phyloP scores from a whole-genome alignment of 2,797 vertebrate genomes.

The Yasuhikotakia modesta region DNA sequence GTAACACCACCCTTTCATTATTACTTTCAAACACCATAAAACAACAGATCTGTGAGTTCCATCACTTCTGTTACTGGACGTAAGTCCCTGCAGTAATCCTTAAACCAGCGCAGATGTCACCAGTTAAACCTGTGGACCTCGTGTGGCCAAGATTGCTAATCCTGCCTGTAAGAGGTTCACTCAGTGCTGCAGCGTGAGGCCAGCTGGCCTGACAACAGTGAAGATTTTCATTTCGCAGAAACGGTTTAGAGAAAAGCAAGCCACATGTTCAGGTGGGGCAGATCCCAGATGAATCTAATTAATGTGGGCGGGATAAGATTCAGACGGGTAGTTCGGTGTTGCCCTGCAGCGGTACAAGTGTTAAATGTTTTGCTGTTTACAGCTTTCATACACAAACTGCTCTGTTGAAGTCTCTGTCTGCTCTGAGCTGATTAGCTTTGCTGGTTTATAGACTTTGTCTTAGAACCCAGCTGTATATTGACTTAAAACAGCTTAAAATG shows the following conservation, averaged over 20 bases:
- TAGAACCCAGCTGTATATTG: too few species aligned
- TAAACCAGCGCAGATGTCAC: slow-evolving; percentile 71
- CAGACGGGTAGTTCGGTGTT: slow-evolving; percentile 45
- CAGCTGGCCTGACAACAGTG: slow-evolving; percentile 34
- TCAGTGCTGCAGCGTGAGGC: slow-evolving; percentile 46
- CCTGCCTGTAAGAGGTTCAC: slow-evolving; percentile 64
- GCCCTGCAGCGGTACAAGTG: slow-evolving; percentile 16
- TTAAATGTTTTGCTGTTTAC: slow-evolving; percentile 18
- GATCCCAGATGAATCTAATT: too few species aligned
- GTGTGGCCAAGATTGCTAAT: slow-evolving; percentile 64
- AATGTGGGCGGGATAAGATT: slow-evolving; percentile 51
- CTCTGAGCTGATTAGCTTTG: too few species aligned
- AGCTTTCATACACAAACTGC: background rate
- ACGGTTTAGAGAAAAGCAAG: slow-evolving; percentile 45
- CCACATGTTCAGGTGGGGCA: slow-evolving; percentile 45
- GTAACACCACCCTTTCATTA: too few species aligned
- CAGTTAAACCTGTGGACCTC: slow-evolving; percentile 69
- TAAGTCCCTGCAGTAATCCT: slow-evolving; percentile 69
- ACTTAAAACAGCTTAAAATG: too few species aligned
- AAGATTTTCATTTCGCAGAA: slow-evolving; percentile 61
- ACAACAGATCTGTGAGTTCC: slow-evolving; percentile 51
- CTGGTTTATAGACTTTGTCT: too few species aligned
- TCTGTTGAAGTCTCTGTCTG: too few species aligned
- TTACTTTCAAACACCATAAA: background rate
- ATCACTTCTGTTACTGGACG: slow-evolving; percentile 71